These are phyloP conservation scores for Crocallis elinguaria DNA, from an alignment of 2,888 invertebrate species.

Conservation along the genomic window DNA sequence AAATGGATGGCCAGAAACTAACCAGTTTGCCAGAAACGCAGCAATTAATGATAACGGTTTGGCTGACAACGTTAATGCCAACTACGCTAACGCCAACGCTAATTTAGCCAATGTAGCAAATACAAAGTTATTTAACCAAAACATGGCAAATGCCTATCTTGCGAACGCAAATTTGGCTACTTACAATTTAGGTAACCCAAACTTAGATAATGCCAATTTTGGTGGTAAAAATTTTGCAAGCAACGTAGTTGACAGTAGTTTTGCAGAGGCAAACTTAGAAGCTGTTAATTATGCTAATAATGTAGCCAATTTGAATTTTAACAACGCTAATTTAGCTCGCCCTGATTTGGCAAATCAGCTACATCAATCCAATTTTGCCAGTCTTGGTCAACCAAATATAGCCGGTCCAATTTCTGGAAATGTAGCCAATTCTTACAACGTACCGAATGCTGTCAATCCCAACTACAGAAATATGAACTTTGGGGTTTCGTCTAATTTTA, in stretches of 20 bases:
- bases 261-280: background rate
- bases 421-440: constrained; percentile 1
- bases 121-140: background rate
- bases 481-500: background rate
- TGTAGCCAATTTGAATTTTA: constrained; percentile 5
- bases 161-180: background rate
- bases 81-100: background rate
- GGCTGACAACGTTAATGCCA: background rate
- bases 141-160: background rate
- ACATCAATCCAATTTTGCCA: constrained; percentile 3
- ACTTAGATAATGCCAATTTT: background rate
- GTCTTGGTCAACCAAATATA: background rate
- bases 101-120: background rate
- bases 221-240: constrained; percentile 7
- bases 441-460: constrained; percentile 3
- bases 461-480: constrained; percentile 1
- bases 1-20: background rate
- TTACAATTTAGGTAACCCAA: background rate
- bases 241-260: constrained; percentile 13
- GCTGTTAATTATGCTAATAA: constrained; percentile 5
- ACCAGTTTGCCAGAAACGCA: constrained; percentile 15
- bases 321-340: constrained; percentile 3
- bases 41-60: constrained; percentile 9
- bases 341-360: constrained; percentile 4
- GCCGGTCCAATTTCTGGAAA: background rate